Conservation (phyloP, 1,140 invertebrate species). For the Rhyzopertha dominica region DNA sequence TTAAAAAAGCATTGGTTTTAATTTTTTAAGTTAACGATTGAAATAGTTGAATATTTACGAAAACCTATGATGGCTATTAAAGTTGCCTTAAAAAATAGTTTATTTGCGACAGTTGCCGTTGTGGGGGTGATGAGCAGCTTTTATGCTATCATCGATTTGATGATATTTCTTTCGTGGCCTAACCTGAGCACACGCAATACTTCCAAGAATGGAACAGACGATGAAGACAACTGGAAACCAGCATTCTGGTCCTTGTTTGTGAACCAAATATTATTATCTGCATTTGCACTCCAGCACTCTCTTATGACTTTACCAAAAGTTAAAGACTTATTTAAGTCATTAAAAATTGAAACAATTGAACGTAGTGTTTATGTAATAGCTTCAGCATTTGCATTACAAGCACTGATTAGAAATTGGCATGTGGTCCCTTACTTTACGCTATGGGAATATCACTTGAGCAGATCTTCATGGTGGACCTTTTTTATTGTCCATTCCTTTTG, state of each 20-base stretch:
- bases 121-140: too few relatives aligned
- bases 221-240: constrained; percentile 28
- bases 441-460: constrained; percentile 35
- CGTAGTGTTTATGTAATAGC: constrained; percentile 38
- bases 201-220: constrained; percentile 15
- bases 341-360: constrained; percentile 28
- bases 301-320: constrained; percentile 28
- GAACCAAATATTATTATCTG: constrained; percentile 33
- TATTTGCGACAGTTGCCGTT: too few relatives aligned
- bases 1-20: too few relatives aligned
- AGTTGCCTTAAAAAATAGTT: too few relatives aligned
- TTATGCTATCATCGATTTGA: constrained; percentile 33
- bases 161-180: constrained; percentile 34
- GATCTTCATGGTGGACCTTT: constrained; percentile 47
- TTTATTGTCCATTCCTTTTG: constrained; percentile 48
- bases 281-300: constrained; percentile 40
- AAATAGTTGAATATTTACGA: too few relatives aligned
- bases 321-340: constrained; percentile 27
- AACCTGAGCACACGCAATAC: constrained; percentile 10
- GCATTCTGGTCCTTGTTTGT: constrained; percentile 29
- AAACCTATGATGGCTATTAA: too few relatives aligned
- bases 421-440: constrained; percentile 23
- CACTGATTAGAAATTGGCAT: constrained; percentile 36
- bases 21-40: too few relatives aligned
- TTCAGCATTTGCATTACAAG: constrained; percentile 30